Base-by-base conservation (phyloP, 2,113 vertebrate species). In the Aptenodytes patagonicus region DNA sequence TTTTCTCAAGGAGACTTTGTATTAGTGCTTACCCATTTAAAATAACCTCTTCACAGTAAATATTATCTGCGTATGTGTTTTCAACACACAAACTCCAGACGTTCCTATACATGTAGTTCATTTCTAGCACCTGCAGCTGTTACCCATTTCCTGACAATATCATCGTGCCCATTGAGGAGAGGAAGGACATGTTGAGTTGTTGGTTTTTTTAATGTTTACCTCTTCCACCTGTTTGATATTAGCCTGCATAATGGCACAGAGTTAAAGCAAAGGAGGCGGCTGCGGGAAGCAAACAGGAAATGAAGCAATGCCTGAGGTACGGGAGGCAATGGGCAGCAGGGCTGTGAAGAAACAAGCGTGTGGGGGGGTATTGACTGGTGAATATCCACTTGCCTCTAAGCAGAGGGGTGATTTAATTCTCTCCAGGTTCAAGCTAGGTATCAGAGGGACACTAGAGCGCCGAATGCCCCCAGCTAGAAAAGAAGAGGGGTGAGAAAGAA, bases 121-220 rank as follows among this genome's bases (percentile, higher is more conserved):
- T 61, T 91, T 91, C 78, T 72, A 79, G 84, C 95, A 97, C 95
- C 96, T 95, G 97, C 93, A 95, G 82, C 94, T 94, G 80, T 93
- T 91, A 95, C 91, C 87, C 78, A 60, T 96, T 96, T 97, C 96
- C 91, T 95, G 93, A 66, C 87, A 76, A 91, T 91, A 89, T 25
- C 87, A 58, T 73, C 62, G 2, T 95, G 87, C 87, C 94, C 82
- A 94, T 66, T 94, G 93, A 95, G 68, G 89, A 90, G 95, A 94
- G 94, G 94, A 95, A 97, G 82, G 89, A 83, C 89, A 83, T 9
- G 58, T 31, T 46, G 75, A 55, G 76, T 24, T 93, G 66, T 54
- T 85, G 2, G 6, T 71, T 77, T 28, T 46, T 83, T 44, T 32
- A 47, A 36, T 96, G 93, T 97, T 95, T 95, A 93, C 94, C 82